phyloP scores from a whole-genome alignment of 2,113 vertebrate genomes.

The Pica pica region DNA sequence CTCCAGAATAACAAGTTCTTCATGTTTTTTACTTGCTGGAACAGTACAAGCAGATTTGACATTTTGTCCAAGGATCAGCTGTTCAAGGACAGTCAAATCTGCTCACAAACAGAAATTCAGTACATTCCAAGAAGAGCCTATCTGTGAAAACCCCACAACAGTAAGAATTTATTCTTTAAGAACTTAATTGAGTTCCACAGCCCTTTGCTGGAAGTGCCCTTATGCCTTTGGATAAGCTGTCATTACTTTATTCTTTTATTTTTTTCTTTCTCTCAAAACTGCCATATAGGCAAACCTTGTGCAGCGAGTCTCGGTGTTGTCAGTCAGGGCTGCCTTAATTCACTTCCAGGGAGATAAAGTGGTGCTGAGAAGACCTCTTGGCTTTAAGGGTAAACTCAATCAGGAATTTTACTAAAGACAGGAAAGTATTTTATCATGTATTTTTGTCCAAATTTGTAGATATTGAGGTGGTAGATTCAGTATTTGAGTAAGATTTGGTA shows the following conservation, averaged over 20 bases:
- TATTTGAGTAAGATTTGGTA: not conserved
- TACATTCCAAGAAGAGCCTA: not conserved
- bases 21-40: not conserved
- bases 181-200: not conserved
- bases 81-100: not conserved
- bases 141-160: not conserved
- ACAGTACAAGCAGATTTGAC: not conserved
- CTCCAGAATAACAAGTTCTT: not conserved
- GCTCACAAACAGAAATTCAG: not conserved
- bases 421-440: not conserved
- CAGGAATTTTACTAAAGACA: not conserved
- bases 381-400: not conserved
- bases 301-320: not conserved
- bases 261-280: not conserved
- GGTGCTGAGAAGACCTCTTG: not conserved
- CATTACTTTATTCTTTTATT: not conserved
- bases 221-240: not conserved
- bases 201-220: not conserved
- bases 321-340: slow-evolving; percentile 8
- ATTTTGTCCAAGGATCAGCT: not conserved
- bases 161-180: not conserved
- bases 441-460: not conserved
- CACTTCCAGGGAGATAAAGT: not conserved
- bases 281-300: not conserved
- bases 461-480: not conserved